Base-by-base conservation (phyloP, 2,113 vertebrate species). In the Meles meles region DNA sequence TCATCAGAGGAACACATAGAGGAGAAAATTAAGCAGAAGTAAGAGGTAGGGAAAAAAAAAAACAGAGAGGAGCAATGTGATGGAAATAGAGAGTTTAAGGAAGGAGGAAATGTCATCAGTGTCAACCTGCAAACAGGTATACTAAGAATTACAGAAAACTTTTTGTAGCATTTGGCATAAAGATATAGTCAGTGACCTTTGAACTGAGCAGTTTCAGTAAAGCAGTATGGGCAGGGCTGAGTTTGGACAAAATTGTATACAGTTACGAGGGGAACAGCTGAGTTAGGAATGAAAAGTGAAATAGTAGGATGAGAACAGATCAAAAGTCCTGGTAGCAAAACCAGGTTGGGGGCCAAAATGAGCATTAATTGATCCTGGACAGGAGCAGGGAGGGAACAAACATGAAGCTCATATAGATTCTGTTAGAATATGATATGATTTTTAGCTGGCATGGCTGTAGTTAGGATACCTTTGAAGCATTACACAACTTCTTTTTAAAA, bases 281-380 rank as follows among this genome's bases (percentile, higher is more conserved):
- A 88, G 55, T 86, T 93, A 93, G 55, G 27, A 67, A 88, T 21
- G 61, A 44, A 83, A 91, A 89, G 91, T 94, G 34, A 96, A 95
- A 61, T 34, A 55, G 55, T 42, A 55, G 44, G n/a, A 25, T 65
- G 7, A 89, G 67, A 79, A 93, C 13, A 88, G 86, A 95, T 93
- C 13, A 81, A 49, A 82, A 72, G 57, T 95, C 61, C 27, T 79
- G 61, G 14, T 57, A 29, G 29, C 59, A 88, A 93, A 97, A 59
- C 17, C 29, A 23, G 18, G 0, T 37, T 72, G 37, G 49, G 37
- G 49, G 23, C 44, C 57, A 76, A 92, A 88, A 95, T 61, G 57
- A 92, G 59, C 17, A 97, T 67, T 18, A 65, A 29, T 12, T 39
- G 42, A 91, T 57, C 34, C 7, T 9, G 94, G 52, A 69, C 55